Conservation (phyloP, 30 jellyfish, hydroid and myxozoan genomes). For the Turritopsis dohrnii region DNA sequence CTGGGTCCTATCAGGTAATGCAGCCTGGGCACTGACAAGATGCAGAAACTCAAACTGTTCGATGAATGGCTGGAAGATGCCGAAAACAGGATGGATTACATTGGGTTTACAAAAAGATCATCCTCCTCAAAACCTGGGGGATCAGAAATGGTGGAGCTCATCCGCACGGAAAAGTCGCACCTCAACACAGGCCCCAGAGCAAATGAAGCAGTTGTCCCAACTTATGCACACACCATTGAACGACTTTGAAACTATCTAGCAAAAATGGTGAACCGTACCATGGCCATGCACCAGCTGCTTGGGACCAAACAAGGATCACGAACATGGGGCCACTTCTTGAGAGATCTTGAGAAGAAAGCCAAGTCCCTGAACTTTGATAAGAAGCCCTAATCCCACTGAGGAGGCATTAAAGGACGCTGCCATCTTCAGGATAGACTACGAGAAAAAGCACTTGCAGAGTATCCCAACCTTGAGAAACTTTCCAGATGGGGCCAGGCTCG, state of each 20-base stretch:
- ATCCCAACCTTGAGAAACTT: slow-evolving; percentile 26
- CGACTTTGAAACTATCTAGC: slow-evolving; percentile 10
- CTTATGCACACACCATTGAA: slow-evolving; percentile 6
- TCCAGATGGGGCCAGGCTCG: slow-evolving; percentile 34
- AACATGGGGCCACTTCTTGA: slow-evolving; percentile 8
- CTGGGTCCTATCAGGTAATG: slow-evolving; percentile 34
- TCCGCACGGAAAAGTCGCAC: slow-evolving; percentile 20
- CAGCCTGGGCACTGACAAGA: slow-evolving; percentile 27
- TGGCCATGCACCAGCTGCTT: slow-evolving; percentile 34
- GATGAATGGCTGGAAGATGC: slow-evolving; percentile 29
- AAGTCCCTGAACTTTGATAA: slow-evolving; percentile 19
- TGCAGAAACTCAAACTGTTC: slow-evolving; percentile 30
- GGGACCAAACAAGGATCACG: slow-evolving; percentile 32
- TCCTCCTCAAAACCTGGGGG: slow-evolving; percentile 32
- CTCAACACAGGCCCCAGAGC: slow-evolving; percentile 8
- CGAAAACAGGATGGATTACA: not conserved
- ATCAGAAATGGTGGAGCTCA: slow-evolving; percentile 32
- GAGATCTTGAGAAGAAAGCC: slow-evolving; percentile 32
- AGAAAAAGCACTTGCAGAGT: slow-evolving; percentile 22
- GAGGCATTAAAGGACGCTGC: slow-evolving; percentile 29
- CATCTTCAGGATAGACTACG: slow-evolving; percentile 11
- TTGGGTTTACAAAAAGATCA: not conserved
- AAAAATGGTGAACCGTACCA: slow-evolving; percentile 29
- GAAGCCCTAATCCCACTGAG: slow-evolving; percentile 21
- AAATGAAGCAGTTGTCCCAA: not conserved